These are phyloP conservation scores for Sterrhoptilus dennistouni DNA, from an alignment of 2,113 vertebrate species.

Conservation along the genomic window DNA sequence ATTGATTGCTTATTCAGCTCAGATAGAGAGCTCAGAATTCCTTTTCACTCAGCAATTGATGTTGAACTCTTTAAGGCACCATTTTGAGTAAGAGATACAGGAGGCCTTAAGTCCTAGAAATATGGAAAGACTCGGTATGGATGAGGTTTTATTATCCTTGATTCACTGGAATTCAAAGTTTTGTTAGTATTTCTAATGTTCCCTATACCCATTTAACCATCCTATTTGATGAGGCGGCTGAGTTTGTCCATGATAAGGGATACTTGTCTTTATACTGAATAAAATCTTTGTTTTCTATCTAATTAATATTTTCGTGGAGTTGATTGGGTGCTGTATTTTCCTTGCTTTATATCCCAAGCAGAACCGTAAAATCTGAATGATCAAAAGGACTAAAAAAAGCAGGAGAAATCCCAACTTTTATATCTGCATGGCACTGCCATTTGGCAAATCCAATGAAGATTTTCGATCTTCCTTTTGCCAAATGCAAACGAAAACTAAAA, in stretches of 20 bases:
- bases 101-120: background rate
- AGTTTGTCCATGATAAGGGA: background rate
- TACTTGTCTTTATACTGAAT: background rate
- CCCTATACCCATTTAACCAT: background rate
- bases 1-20: background rate
- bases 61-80: background rate
- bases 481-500: background rate
- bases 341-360: background rate
- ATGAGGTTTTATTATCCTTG: background rate
- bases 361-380: background rate
- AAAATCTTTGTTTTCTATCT: background rate
- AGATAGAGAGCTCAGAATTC: background rate
- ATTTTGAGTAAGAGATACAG: background rate
- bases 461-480: background rate
- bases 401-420: background rate
- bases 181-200: background rate
- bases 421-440: fast-evolving
- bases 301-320: background rate
- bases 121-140: background rate
- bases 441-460: background rate
- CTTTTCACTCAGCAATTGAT: background rate
- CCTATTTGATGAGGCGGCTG: background rate
- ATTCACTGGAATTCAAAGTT: background rate
- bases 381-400: background rate
- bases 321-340: background rate